Conservation (phyloP, 2,888 invertebrate species). For the Cataglyphis albicans region DNA sequence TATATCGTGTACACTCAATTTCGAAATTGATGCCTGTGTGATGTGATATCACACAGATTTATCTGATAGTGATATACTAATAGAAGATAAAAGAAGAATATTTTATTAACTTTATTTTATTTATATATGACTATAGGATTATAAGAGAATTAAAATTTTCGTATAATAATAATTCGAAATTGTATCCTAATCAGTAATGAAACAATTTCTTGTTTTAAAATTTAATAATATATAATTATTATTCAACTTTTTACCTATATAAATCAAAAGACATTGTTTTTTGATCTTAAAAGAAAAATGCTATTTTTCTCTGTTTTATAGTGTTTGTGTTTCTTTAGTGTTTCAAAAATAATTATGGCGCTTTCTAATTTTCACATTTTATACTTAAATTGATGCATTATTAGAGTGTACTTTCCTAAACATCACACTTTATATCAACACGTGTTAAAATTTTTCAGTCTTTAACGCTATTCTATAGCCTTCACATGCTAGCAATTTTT, state of each 20-base stretch:
- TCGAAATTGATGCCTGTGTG: slow-evolving; percentile 24
- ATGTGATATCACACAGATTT: neutral
- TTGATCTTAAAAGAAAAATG: neutral
- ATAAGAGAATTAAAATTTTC: neutral
- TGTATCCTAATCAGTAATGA: neutral
- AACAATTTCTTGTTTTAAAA: neutral
- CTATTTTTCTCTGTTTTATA: neutral
- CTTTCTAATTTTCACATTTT: neutral
- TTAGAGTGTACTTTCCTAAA: neutral
- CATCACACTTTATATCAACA: neutral
- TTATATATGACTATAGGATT: neutral
- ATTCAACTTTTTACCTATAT: neutral
- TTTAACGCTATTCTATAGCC: neutral
- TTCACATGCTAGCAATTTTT: neutral
- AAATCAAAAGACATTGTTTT: neutral
- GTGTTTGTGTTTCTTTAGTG: neutral
- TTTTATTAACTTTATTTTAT: neutral
- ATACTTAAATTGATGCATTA: neutral
- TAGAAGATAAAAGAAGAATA: neutral
- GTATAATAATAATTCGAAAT: neutral
- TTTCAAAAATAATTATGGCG: neutral
- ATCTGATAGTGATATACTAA: slow-evolving; percentile 14
- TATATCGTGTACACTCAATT: slow-evolving; percentile 22
- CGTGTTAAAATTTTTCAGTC: neutral
- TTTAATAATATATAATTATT: neutral